phyloP scores from a whole-genome alignment of 1,140 invertebrate genomes.

The Drosophila pseudoobscura region DNA sequence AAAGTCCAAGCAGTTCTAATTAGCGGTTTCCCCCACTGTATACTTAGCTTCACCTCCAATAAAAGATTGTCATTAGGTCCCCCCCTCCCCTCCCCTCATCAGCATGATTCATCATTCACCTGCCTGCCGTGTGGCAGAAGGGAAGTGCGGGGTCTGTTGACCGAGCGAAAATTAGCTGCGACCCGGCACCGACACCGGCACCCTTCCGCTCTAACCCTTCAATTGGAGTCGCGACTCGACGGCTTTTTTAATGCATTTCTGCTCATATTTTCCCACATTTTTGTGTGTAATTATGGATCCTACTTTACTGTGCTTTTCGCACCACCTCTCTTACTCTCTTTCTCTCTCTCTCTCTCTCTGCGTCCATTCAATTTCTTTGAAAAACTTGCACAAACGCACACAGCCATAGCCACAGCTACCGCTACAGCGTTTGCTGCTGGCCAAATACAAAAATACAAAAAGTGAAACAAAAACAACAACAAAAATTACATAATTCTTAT shows the following conservation, averaged over 20 bases:
- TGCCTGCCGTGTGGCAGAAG: too few species aligned
- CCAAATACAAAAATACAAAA: conserved; percentile 37
- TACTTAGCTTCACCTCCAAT: conserved; percentile 31
- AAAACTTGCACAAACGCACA: conserved; percentile 37
- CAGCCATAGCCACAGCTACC: conserved; percentile 1
- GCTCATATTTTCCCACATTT: conserved; percentile 31
- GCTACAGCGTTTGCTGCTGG: conserved; percentile 20
- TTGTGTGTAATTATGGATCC: conserved; percentile 20
- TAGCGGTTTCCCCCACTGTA: conserved; percentile 15
- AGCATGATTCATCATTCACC: too few species aligned
- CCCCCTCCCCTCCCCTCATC: too few species aligned
- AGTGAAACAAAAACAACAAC: conserved; percentile 12
- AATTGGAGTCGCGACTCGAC: conserved; percentile 3
- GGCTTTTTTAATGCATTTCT: conserved; percentile 9
- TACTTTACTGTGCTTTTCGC: conserved; percentile 18
- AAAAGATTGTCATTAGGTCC: conserved; percentile 15
- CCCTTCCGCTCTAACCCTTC: background rate
- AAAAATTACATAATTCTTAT: conserved; percentile 69
- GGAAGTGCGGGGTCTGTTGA: conserved; percentile 2
- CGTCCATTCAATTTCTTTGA: conserved; percentile 46
- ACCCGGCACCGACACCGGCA: too few species aligned
- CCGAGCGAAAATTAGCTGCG: conserved; percentile 16
- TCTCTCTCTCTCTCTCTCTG: background rate
- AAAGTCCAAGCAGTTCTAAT: conserved; percentile 37
- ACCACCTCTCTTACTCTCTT: background rate